Base-by-base conservation (phyloP, 2,113 vertebrate species). In the Cricetomys ansorgei region DNA sequence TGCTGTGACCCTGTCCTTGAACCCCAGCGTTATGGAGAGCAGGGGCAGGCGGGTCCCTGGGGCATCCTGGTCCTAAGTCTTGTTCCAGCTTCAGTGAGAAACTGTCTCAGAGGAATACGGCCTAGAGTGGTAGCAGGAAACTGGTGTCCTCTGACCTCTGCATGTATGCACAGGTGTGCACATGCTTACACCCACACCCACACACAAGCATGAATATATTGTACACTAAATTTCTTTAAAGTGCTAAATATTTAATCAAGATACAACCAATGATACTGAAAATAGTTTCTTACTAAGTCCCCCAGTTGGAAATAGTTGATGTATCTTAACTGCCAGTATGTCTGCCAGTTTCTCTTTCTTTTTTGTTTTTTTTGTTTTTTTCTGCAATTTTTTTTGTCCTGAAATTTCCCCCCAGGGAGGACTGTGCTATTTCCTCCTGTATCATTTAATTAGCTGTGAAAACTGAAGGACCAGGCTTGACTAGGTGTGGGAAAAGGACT, bases 281-380 rank as follows among this genome's bases (percentile, higher is more conserved):
- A 85, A 48, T 40, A 59, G 57, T 84, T 13, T 67, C 83, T 85
- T 85, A 48, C 43, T 85, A 34, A 31, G 43, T 43, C 12, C 31
- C 53, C 17, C 12, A 16, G n/a, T 53, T 87, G 43, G 25, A 88
- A 13, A 70, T 76, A 48, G 9, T 70, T 34, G 40, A 7, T 64
- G 23, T 48, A 37, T 77, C n/a, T 89, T 45, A 77, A 62, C 37
- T 76, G 88, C 77, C 67, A 75, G 83, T 89, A 12, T 75, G 21
- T 81, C 23, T 65, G n/a, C 21, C 11, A 15, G 23, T 48, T 64
- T 85, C 43, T 85, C 40, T 85, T 31, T 84, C 16, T 23, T 86
- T 86, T 89, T 43, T 57, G 45, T 16, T 19, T 76, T 91, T 70
- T 96, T 79, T 16, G 19, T 76, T 91, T 70, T 96, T 79, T 70